Evolutionary conservation across 2,888 invertebrate genomes (phyloP), one percentile per base, ranked within the genome.

Genomic region (Erynnis tages): DNA sequence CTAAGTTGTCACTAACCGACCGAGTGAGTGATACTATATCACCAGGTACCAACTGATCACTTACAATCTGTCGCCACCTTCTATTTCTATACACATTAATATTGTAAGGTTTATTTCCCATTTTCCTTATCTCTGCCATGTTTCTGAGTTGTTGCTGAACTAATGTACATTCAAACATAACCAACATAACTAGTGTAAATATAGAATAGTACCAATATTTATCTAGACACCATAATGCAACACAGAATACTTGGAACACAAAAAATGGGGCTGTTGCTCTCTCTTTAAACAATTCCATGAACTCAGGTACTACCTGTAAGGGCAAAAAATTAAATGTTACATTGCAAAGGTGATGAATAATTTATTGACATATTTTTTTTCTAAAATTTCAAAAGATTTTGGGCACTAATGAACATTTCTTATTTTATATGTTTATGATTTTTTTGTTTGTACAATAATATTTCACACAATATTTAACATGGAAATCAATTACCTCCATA

Each of bases 211-310:
- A 96, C 98, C 98, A 98, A 82, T 98, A 99, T 76, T 98, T 98
- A 76, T 99, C 99, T 62, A 99, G 90, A 85, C 99, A 99, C 99
- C 99, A 99, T 1, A 99, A 90, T 7, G 95, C 96, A 37, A 99
- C 99, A 73, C 99, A 99, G 79, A 99, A 99, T 53, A 99, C 97
- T 94, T 99, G 99, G 82, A 99, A 99, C 3, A 99, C 98, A 83
- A 99, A 99, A 85, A 99, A 99, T 1, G 99, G 99, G 0, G 99
- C 99, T 0, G 99, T 98, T 0, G 99, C 99, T 65, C 99, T 91
- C 85, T 99, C 99, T 67, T 95, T 95, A 76, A 99, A 99, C 11
- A 99, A 90, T 82, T 99, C 98, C 91, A 94, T 92, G 74, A 99
- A 99, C 79, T 98, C 97, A 0, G 99, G 99, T 11, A 99, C 96